These are phyloP conservation scores for Capreolus pygargus DNA, from an alignment of 2,113 vertebrate genomes.

Conservation along the genomic window DNA sequence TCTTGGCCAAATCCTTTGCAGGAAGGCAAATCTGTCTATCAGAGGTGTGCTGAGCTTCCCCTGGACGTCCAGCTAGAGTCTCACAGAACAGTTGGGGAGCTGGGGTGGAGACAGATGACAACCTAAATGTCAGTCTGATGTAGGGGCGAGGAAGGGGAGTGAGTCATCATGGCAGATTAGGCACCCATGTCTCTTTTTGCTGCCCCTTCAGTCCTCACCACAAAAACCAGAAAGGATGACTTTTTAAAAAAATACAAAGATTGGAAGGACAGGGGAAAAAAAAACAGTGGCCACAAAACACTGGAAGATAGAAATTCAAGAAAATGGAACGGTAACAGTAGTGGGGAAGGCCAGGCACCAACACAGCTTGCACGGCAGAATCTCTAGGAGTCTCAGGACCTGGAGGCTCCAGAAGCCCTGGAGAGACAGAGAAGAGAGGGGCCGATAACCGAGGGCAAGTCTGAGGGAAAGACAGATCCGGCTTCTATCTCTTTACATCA, in stretches of 20 bases:
- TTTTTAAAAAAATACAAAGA: background rate
- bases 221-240: background rate
- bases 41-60: background rate
- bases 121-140: too few species aligned
- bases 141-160: background rate
- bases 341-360: background rate
- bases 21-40: background rate
- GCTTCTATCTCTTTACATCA: background rate
- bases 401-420: background rate
- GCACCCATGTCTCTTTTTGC: too few species aligned
- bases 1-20: background rate
- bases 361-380: accelerated
- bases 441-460: background rate
- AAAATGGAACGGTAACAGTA: accelerated
- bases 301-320: background rate
- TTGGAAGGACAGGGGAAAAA: background rate
- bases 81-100: background rate
- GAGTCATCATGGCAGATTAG: background rate
- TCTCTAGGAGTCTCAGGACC: background rate
- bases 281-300: background rate
- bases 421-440: background rate
- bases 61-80: background rate
- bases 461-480: background rate
- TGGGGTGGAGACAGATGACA: background rate
- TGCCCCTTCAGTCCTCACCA: background rate